These are phyloP conservation scores for Caenorhabditis brenneri DNA, from an alignment of 1,140 invertebrate genomes.

Conservation along the genomic window DNA sequence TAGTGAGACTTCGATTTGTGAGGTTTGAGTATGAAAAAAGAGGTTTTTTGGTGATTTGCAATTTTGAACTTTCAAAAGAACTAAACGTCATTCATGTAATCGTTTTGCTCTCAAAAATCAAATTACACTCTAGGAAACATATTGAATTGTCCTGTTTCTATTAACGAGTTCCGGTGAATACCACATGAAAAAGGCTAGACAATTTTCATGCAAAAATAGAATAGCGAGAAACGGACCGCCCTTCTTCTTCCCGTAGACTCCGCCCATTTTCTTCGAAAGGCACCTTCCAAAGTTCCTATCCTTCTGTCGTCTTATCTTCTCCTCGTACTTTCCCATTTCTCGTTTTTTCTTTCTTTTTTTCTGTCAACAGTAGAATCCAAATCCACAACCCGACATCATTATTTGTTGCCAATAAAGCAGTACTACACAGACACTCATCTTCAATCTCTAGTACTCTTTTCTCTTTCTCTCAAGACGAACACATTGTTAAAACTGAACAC, in stretches of 20 bases:
- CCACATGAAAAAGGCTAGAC: not conserved
- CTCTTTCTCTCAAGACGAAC: constrained; percentile 19
- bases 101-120: not conserved
- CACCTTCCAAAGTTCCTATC: not conserved
- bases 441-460: not conserved
- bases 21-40: not conserved
- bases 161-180: not conserved
- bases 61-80: constrained; percentile 15
- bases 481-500: not conserved
- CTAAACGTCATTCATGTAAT: not conserved
- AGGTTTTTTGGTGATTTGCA: not conserved
- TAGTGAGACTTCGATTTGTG: not conserved
- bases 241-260: not conserved
- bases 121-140: not conserved
- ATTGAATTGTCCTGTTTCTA: not conserved
- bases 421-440: constrained; percentile 11
- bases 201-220: not conserved
- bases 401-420: constrained; percentile 16
- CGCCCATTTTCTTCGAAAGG: constrained; percentile 5
- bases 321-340: not conserved
- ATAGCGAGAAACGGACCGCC: not conserved
- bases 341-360: not conserved
- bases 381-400: not conserved
- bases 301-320: not conserved
- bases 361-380: not conserved